Percentiles rank a stretch among this genome's conserved stretches.
Evolutionary conservation across 2,797 vertebrate species (phyloP).

Genomic region (Sebastes trivittatus): DNA sequence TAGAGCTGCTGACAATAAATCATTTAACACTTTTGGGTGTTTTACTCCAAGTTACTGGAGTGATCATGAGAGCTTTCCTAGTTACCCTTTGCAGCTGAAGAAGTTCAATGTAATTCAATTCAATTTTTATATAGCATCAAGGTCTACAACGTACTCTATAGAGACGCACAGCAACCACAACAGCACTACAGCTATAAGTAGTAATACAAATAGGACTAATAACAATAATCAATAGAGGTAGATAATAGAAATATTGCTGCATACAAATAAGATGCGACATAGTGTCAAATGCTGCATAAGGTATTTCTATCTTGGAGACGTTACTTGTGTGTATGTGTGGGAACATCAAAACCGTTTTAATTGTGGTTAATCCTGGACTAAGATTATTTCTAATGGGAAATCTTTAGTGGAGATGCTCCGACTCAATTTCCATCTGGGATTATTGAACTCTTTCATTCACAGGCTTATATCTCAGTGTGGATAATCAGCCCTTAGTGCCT

Average conservation of each 20-base stretch:
- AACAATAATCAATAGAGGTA: too few species aligned
- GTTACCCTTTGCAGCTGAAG: neutral
- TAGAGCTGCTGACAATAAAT: neutral
- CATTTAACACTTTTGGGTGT: neutral
- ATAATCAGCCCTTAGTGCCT: constrained; percentile 62
- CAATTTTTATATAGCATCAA: too few species aligned
- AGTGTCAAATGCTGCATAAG: neutral
- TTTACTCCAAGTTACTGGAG: neutral
- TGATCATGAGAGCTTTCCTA: neutral
- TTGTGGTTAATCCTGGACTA: constrained; percentile 68
- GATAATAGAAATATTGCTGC: too few species aligned
- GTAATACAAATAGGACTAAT: too few species aligned
- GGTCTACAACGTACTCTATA: too few species aligned
- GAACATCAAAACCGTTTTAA: constrained; percentile 68
- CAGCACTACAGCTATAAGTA: too few species aligned
- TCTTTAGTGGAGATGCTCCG: constrained; percentile 51
- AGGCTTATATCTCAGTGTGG: constrained; percentile 55
- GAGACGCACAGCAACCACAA: too few species aligned
- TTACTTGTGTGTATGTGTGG: constrained; percentile 6
- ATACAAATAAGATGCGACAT: neutral
- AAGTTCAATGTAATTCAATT: neutral
- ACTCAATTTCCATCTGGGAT: constrained; percentile 65
- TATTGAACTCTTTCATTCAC: constrained; percentile 66
- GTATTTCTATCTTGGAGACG: constrained; percentile 5
- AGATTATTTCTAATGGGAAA: constrained; percentile 72